phyloP scores from a whole-genome alignment of 1,140 invertebrate genomes.

The Ips typographus region DNA sequence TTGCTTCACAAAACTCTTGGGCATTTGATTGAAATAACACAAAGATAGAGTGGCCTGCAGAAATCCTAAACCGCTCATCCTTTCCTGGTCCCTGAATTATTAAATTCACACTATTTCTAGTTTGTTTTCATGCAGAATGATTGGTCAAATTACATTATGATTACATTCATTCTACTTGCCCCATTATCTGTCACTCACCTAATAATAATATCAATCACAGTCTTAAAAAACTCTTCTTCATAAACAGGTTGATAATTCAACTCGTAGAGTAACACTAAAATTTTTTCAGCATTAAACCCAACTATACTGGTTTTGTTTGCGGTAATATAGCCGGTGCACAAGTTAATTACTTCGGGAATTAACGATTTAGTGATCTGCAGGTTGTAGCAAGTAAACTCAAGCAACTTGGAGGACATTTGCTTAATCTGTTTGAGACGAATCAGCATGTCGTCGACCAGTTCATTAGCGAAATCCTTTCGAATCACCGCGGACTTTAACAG shows the following conservation, averaged over 20 bases:
- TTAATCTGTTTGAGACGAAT: conserved; percentile 20
- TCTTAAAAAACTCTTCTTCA: conserved; percentile 47
- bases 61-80: conserved; percentile 53
- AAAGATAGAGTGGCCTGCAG: conserved; percentile 55
- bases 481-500: conserved; percentile 28
- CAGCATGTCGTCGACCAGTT: conserved; percentile 28
- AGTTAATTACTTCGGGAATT: conserved; percentile 53
- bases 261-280: conserved; percentile 54
- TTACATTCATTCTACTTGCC: too few relatives aligned
- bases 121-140: too few relatives aligned
- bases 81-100: conserved; percentile 54
- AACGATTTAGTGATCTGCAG: conserved; percentile 49
- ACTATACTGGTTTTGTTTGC: conserved; percentile 49
- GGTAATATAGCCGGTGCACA: conserved; percentile 52
- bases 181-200: conserved; percentile 36
- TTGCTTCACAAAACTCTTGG: conserved; percentile 54
- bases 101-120: too few relatives aligned
- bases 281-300: conserved; percentile 55
- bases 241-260: conserved; percentile 54
- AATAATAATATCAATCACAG: conserved; percentile 44
- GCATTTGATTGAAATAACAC: conserved; percentile 54
- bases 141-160: too few relatives aligned
- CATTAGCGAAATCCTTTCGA: conserved; percentile 23
- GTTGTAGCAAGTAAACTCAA: conserved; percentile 51
- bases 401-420: conserved; percentile 50